Percentiles rank a stretch among this genome's conserved stretches.
These are phyloP conservation scores for Andricus curvator DNA, from an alignment of 2,888 invertebrate species.

Conservation along the genomic window DNA sequence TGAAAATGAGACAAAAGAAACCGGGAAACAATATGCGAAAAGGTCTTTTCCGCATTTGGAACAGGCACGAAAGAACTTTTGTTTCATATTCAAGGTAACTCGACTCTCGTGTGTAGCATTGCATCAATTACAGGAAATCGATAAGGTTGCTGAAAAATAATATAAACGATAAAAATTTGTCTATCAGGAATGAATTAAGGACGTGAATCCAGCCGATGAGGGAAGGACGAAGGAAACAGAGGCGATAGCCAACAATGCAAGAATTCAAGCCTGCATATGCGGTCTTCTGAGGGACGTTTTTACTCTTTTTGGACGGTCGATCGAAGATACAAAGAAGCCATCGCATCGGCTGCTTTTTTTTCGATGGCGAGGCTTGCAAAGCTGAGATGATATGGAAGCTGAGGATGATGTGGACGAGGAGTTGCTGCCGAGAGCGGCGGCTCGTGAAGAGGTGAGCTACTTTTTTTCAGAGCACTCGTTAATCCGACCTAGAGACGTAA, in stretches of 20 bases:
- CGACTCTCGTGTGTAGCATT: background rate
- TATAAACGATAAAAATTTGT: constrained; percentile 18
- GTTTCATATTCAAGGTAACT: background rate
- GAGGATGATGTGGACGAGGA: constrained; percentile 76
- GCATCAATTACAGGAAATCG: constrained; percentile 20
- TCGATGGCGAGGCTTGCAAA: constrained; percentile 44
- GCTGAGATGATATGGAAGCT: constrained; percentile 75
- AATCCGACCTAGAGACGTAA: background rate
- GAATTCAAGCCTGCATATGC: constrained; percentile 26
- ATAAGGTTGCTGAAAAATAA: background rate
- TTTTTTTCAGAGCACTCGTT: constrained; percentile 20
- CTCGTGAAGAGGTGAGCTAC: constrained; percentile 54
- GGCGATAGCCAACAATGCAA: constrained; percentile 1
- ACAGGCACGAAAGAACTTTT: background rate
- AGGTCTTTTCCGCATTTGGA: constrained; percentile 2
- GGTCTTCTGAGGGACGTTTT: constrained; percentile 14
- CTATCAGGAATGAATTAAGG: constrained; percentile 21
- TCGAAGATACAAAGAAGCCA: constrained; percentile 34
- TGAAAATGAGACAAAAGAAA: constrained; percentile 14
- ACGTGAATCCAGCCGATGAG: constrained; percentile 2
- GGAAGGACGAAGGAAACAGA: constrained; percentile 18
- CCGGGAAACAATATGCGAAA: background rate
- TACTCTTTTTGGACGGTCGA: constrained; percentile 12
- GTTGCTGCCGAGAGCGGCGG: constrained; percentile 68
- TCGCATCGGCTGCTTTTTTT: constrained; percentile 32